Evolutionary conservation across 2,113 vertebrate species (phyloP), one percentile per base, ranked within the genome.

Genomic region (Marmota flaviventris): DNA sequence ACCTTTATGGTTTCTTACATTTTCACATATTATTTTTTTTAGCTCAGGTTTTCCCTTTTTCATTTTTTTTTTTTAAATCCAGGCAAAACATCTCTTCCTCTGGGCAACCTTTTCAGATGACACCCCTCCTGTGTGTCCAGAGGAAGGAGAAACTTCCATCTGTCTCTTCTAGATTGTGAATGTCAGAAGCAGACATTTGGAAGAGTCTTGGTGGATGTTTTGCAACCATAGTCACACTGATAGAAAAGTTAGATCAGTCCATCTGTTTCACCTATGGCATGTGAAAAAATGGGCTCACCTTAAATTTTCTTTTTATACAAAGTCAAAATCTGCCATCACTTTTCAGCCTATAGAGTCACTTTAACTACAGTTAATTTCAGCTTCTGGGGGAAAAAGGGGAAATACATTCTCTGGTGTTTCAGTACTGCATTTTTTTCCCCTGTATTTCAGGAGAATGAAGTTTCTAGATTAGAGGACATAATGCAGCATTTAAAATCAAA

Each of bases 361-460:
- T 85, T 72, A 73, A 89, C 45, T 51, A 94, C 45, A 37, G 18
- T 89, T 89, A 53, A 89, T 89, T 79, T 76, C 58, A 97, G 13
- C 72, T 91, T 92, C 81, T 20, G 72, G 39, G 67, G 8, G 45
- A 92, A 53, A 77, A 93, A 96, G 72, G 25, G 29, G 56, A 51
- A 91, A 77, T 58, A 61, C 0, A 42, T 29, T 37, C 16, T 82
- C 48, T 82, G 78, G 69, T 75, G 5, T 94, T 81, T 91, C 45
- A 89, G 11, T 53, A 39, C 53, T 96, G 70, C 4, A 3, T 77
- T 81, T 84, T 53, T 53, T 89, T 9, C 93, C 79, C 24, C 65
- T 51, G 78, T n/a, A 42, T 0, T 91, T 67, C 91, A 99, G 99
- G 98, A 99, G 78, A 98, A 98, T 37, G 98, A 99, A 94, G 91